A percentile compares a stretch with the other conserved stretches of the same genome.
phyloP scores from a whole-genome alignment of 92 coral and sea anemone species.

The Porites cylindrica region DNA sequence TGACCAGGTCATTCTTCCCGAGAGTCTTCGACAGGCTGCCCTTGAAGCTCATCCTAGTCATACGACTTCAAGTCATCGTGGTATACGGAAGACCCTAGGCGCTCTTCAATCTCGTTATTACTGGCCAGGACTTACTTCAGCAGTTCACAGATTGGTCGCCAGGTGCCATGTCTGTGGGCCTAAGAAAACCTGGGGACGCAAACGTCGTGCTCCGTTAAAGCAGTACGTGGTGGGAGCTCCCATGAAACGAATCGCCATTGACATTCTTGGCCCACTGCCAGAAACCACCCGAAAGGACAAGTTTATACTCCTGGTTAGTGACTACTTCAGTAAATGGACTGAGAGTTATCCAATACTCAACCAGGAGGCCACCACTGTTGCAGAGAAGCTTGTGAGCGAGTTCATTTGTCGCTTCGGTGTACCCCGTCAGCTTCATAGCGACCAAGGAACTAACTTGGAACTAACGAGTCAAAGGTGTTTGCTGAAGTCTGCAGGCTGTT shows the following conservation, averaged over 20 bases:
- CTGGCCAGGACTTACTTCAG: slow-evolving; percentile 50
- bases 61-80: too few relatives aligned
- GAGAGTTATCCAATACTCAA: too few relatives aligned
- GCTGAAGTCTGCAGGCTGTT: too few relatives aligned
- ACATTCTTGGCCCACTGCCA: not conserved
- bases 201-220: slow-evolving; percentile 42
- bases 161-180: slow-evolving; percentile 46
- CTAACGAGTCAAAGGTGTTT: too few relatives aligned
- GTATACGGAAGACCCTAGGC: slow-evolving; percentile 7
- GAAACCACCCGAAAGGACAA: not conserved
- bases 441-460: too few relatives aligned
- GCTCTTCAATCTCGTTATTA: slow-evolving; percentile 42
- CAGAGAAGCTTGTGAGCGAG: too few relatives aligned
- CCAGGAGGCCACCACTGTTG: too few relatives aligned
- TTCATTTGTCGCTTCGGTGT: too few relatives aligned
- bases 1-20: too few relatives aligned
- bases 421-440: too few relatives aligned
- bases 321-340: not conserved
- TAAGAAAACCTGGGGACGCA: slow-evolving; percentile 25
- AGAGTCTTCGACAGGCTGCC: too few relatives aligned
- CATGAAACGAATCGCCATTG: slow-evolving; percentile 13
- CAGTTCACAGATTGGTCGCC: slow-evolving; percentile 34
- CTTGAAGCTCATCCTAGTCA: slow-evolving; percentile 6
- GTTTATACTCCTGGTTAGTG: not conserved
- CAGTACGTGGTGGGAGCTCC: too few relatives aligned